These are phyloP conservation scores for Pygocentrus nattereri DNA, from an alignment of 2,797 vertebrate species.

Conservation along the genomic window DNA sequence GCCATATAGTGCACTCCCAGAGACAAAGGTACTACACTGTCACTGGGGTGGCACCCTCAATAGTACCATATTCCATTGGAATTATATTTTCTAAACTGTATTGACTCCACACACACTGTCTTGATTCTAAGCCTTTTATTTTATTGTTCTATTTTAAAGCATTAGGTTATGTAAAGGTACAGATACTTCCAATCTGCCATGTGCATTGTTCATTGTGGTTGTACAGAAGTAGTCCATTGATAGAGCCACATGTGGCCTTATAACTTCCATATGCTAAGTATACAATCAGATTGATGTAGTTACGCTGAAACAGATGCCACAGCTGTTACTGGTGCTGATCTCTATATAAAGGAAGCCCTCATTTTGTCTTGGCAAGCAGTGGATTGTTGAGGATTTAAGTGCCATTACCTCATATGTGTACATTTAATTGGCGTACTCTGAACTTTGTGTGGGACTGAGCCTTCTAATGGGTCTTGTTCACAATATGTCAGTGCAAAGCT, in stretches of 20 bases:
- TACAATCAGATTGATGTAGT: constrained; percentile 22
- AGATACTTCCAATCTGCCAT: background rate
- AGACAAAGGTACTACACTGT: no score
- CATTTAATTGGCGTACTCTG: constrained; percentile 8
- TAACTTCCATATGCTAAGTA: constrained; percentile 13
- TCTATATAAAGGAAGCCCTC: constrained; percentile 24
- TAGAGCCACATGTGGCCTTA: constrained; percentile 7
- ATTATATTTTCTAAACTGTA: no score
- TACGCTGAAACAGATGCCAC: constrained; percentile 29
- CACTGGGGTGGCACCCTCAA: no score
- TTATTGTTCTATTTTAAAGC: no score
- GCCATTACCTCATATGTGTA: constrained; percentile 4
- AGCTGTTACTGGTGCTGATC: background rate
- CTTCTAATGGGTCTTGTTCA: background rate
- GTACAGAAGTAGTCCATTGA: background rate
- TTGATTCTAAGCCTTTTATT: no score
- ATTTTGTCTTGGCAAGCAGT: constrained; percentile 5
- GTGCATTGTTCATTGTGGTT: constrained; percentile 9
- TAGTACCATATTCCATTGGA: no score
- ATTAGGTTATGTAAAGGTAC: no score
- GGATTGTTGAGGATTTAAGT: constrained; percentile 11
- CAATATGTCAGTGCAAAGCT: background rate
- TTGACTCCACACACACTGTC: no score
- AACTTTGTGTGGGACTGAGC: background rate
- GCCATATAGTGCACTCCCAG: no score